Conservation (phyloP, 2,888 invertebrate species). For the Camponotus fellah region DNA sequence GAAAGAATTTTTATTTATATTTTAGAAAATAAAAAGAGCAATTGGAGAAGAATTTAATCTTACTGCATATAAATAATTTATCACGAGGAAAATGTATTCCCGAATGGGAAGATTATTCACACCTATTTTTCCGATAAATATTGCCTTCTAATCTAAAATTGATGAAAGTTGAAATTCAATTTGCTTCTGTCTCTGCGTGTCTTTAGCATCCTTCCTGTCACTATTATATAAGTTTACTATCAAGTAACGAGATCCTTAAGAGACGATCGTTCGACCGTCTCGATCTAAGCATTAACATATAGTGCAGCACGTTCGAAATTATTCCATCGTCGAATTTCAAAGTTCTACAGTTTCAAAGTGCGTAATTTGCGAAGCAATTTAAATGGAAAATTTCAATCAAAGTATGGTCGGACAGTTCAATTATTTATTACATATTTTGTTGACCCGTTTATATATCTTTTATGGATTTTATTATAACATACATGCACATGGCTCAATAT, state of each 20-base stretch:
- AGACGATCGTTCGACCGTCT: not conserved
- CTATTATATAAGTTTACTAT: not conserved
- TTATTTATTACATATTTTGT: slow-evolving; percentile 30
- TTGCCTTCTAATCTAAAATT: not conserved
- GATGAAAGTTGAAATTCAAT: not conserved
- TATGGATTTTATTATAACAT: slow-evolving; percentile 17
- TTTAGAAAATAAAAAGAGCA: not conserved
- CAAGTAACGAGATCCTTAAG: slow-evolving; percentile 10
- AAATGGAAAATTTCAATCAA: slow-evolving; percentile 32
- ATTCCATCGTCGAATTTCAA: slow-evolving; percentile 22
- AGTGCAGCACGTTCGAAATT: slow-evolving; percentile 5
- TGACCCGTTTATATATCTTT: not conserved
- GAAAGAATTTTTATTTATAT: not conserved
- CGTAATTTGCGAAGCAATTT: slow-evolving; percentile 24
- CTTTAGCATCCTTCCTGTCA: not conserved
- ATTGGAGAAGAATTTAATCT: not conserved
- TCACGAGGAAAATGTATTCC: not conserved
- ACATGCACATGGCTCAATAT: not conserved
- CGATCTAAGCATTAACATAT: not conserved
- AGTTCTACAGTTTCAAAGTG: slow-evolving; percentile 23
- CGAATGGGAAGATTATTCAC: not conserved
- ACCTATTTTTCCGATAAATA: not conserved
- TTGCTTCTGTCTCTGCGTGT: not conserved
- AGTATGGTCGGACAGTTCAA: not conserved
- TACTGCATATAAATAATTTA: not conserved